Percentiles rank a stretch among this genome's conserved stretches.
Evolutionary conservation across 2,113 vertebrate species (phyloP).

Genomic region (Vicugna pacos): DNA sequence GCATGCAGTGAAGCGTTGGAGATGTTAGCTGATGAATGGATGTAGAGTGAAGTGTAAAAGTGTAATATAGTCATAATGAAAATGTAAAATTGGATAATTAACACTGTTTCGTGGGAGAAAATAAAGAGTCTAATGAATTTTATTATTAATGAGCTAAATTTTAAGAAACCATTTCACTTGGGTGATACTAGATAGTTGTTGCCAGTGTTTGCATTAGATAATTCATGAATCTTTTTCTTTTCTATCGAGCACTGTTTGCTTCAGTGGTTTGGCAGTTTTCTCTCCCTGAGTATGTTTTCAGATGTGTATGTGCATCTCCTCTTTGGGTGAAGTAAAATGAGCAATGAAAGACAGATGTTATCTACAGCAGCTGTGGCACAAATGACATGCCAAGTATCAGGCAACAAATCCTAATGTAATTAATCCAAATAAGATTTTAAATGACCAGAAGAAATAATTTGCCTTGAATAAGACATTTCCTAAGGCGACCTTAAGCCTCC

Average conservation of each 20-base stretch:
- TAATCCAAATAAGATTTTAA: conserved; percentile 29
- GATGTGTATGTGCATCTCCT: neutral
- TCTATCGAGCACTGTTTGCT: conserved; percentile 40
- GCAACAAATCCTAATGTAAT: conserved; percentile 55
- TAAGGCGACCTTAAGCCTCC: neutral
- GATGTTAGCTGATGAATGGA: conserved; percentile 7
- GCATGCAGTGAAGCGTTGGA: neutral
- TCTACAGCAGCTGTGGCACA: conserved; percentile 37
- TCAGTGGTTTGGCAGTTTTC: conserved; percentile 6
- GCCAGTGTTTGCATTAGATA: conserved; percentile 19
- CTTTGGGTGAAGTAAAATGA: conserved; percentile 57
- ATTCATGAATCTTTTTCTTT: conserved; percentile 57
- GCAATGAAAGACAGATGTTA: neutral
- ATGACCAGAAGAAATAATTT: conserved; percentile 52
- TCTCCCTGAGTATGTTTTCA: neutral
- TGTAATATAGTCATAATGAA: neutral
- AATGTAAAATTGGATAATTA: conserved; percentile 33
- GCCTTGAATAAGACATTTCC: conserved; percentile 12
- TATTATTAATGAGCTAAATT: conserved; percentile 37
- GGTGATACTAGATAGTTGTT: conserved; percentile 38
- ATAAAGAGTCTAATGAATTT: conserved; percentile 40
- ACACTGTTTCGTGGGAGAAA: conserved; percentile 37
- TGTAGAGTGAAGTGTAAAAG: conserved; percentile 42
- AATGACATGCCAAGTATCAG: conserved; percentile 59
- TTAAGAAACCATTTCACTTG: conserved; percentile 56